Base-by-base conservation (phyloP, 2,113 vertebrate genomes). In the Prionailurus viverrinus region DNA sequence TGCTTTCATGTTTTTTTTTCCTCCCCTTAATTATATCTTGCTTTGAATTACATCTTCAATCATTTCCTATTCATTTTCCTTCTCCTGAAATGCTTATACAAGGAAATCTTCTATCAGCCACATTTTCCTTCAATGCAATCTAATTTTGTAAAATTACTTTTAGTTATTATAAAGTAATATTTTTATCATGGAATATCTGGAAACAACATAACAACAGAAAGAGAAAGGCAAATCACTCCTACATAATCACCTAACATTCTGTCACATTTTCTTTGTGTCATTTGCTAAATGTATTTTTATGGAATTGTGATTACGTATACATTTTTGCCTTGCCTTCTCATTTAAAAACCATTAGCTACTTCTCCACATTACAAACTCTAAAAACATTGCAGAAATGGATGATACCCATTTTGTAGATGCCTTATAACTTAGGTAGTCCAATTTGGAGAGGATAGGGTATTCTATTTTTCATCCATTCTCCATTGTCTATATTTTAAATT, bases 241-340 rank as follows among this genome's bases (percentile, higher is more conserved):
- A 21, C 15, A 48, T 55, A 41, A 58, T 53, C 25, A 65, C n/a
- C 83, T 53, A 91, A 36, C 15, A 74, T 58, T 55, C 45, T 90
- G n/a, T 84, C 16, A 66, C 41, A 88, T 95, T 94, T 74, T 76
- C 33, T 74, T 81, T 90, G 55, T 74, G 33, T 90, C 33, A 73
- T 48, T 69, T 71, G 51, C 33, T 71, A 73, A 89, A 61, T 89
- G 36, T 29, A 71, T 71, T 84, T 94, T 84, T 79, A 90, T 48
- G 16, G 36, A 48, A 91, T 78, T 91, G 36, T 69, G 39, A 86
- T 41, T 19, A 41, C 65, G 36, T 65, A 80, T 66, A 80, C 61
- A 80, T 53, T 53, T 80, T 69, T 76, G 9, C 27, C 66, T 73
- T 63, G 25, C 16, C 29, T 78, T 95, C 45, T 90, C 41, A 92